A percentile compares a stretch with the other conserved stretches of the same genome.
Evolutionary conservation across 23 tunicate genomes (phyloP).

Genomic region (Oikopleura vanhoeffeni): DNA sequence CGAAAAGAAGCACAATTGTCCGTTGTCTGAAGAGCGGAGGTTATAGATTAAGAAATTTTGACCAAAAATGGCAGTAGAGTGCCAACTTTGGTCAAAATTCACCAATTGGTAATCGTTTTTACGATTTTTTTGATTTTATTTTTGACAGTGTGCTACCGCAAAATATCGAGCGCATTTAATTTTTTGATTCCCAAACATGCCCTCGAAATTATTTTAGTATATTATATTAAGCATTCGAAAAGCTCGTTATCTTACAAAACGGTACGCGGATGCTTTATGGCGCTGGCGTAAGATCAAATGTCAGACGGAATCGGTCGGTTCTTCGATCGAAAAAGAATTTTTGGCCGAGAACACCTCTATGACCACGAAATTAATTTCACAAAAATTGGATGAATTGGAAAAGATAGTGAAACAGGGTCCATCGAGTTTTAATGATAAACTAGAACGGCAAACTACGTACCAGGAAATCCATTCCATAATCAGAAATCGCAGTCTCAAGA

Average conservation of each 20-base stretch:
- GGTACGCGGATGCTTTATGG: neutral
- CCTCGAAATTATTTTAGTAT: too few species aligned
- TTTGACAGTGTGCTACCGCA: too few species aligned
- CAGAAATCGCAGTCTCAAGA: neutral
- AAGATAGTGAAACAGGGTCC: neutral
- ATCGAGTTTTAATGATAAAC: neutral
- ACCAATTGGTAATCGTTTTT: too few species aligned
- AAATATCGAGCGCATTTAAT: too few species aligned
- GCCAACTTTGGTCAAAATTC: too few species aligned
- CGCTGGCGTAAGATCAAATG: constrained; percentile 1
- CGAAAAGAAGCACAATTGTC: too few species aligned
- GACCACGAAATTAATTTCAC: neutral
- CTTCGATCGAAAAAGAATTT: constrained; percentile 9
- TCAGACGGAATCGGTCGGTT: neutral
- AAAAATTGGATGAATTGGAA: constrained; percentile 3
- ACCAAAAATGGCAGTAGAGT: too few species aligned
- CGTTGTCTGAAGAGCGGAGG: too few species aligned
- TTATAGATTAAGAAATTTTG: too few species aligned
- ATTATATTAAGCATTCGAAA: neutral
- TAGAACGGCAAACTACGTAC: neutral
- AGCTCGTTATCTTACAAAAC: neutral
- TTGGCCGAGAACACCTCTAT: neutral
- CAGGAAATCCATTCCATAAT: neutral
- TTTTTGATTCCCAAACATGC: too few species aligned
- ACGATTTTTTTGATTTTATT: too few species aligned